Conservation (phyloP, 2,113 vertebrate species). For the Esox niger region DNA sequence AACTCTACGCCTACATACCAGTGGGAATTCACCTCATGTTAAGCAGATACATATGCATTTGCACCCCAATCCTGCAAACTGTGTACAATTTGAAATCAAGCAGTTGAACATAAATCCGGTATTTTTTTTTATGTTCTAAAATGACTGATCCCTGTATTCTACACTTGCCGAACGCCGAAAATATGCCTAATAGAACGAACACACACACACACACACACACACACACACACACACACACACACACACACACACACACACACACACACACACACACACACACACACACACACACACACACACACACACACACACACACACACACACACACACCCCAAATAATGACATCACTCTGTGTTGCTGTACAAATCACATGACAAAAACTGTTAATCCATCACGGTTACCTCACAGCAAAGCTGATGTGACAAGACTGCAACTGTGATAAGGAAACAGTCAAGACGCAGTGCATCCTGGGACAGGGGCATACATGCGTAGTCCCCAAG, state of each 20-base stretch:
- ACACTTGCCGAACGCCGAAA: background rate
- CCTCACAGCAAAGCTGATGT: background rate
- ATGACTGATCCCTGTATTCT: background rate
- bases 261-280: too few relatives aligned
- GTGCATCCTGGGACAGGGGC: background rate
- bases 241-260: too few relatives aligned
- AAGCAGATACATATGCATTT: background rate
- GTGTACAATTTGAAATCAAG: background rate
- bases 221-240: too few relatives aligned
- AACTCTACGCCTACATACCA: background rate
- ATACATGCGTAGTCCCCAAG: slow-evolving; percentile 13
- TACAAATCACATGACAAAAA: too few relatives aligned
- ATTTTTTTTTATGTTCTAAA: background rate
- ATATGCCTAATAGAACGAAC: too few relatives aligned
- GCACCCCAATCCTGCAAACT: background rate
- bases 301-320: too few relatives aligned
- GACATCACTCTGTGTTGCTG: too few relatives aligned
- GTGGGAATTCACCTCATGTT: background rate
- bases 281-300: too few relatives aligned
- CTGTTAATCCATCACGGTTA: background rate
- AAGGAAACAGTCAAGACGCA: background rate
- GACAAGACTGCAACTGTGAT: background rate
- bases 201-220: too few relatives aligned
- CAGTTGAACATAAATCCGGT: background rate
- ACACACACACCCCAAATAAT: too few relatives aligned